phyloP scores from a whole-genome alignment of 2,113 vertebrate species.

The Halichoeres trimaculatus region DNA sequence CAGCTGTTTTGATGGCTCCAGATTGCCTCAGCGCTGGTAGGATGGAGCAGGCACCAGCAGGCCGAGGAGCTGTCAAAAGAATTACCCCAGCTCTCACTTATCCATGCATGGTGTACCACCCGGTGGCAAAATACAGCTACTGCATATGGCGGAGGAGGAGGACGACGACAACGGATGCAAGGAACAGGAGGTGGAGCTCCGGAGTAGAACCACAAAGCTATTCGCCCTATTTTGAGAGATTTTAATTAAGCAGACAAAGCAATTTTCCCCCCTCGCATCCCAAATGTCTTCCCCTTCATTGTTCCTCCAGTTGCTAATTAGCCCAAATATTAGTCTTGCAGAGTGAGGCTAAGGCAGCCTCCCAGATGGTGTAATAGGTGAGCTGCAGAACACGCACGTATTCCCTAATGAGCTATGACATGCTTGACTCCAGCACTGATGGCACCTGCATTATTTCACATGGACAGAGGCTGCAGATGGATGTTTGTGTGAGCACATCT shows the following conservation, averaged over 20 bases:
- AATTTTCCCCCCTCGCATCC: slow-evolving; percentile 70
- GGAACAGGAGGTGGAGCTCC: slow-evolving; percentile 60
- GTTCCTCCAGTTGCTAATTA: slow-evolving; percentile 80
- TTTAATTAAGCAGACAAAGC: slow-evolving; percentile 83
- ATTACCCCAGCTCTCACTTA: slow-evolving; percentile 84
- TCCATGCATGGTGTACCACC: slow-evolving; percentile 89
- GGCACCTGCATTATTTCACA: slow-evolving; percentile 40
- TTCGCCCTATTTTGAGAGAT: slow-evolving; percentile 72
- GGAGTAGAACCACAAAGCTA: slow-evolving; percentile 55
- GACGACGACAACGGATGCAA: slow-evolving; percentile 34
- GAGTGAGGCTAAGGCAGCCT: slow-evolving; percentile 60
- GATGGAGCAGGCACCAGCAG: slow-evolving; percentile 80
- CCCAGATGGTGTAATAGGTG: slow-evolving; percentile 77
- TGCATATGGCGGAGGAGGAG: slow-evolving; percentile 80
- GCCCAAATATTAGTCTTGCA: slow-evolving; percentile 75
- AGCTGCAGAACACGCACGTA: slow-evolving; percentile 50
- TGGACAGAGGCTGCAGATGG: slow-evolving; percentile 35
- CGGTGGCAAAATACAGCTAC: slow-evolving; percentile 90
- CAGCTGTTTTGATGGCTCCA: slow-evolving; percentile 82
- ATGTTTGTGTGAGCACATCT: slow-evolving; percentile 18
- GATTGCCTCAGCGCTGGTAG: slow-evolving; percentile 80
- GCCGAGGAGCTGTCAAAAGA: slow-evolving; percentile 77
- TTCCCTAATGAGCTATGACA: slow-evolving; percentile 76
- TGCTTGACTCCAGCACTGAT: slow-evolving; percentile 47
- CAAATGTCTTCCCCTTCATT: slow-evolving; percentile 77